Percentiles rank a stretch among this genome's conserved stretches.
Conservation (phyloP, 1,140 invertebrate genomes). For the Wasmannia auropunctata region DNA sequence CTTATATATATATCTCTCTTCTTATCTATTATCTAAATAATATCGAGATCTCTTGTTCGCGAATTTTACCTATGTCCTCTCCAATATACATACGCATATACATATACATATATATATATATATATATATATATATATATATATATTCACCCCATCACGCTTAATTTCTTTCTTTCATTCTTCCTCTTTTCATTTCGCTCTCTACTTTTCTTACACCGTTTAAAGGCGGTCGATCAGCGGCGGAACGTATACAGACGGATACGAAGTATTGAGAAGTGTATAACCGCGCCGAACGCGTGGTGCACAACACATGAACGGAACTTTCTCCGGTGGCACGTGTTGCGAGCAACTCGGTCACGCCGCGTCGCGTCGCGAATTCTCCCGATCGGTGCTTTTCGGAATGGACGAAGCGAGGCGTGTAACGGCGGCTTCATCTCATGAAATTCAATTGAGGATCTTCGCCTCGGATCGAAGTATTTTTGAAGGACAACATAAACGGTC, state of each 20-base stretch:
- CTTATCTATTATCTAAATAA: slow-evolving; percentile 16
- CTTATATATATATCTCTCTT: slow-evolving; percentile 14
- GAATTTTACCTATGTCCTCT: slow-evolving; percentile 2
- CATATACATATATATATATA: background rate
- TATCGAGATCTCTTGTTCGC: slow-evolving; percentile 6
- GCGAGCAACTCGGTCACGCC: slow-evolving; percentile 70
- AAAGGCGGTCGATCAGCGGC: slow-evolving; percentile 72
- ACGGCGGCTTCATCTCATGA: slow-evolving; percentile 78
- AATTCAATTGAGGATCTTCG: slow-evolving; percentile 76
- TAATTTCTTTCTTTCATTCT: slow-evolving; percentile 43
- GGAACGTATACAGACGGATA: slow-evolving; percentile 70
- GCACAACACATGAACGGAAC: slow-evolving; percentile 43
- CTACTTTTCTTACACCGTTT: slow-evolving; percentile 61
- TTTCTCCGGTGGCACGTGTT: slow-evolving; percentile 71
- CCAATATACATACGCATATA: no score
- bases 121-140: background rate
- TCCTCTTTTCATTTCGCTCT: slow-evolving; percentile 45
- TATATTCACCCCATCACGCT: slow-evolving; percentile 27
- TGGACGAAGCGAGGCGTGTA: slow-evolving; percentile 78
- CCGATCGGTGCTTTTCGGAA: slow-evolving; percentile 63
- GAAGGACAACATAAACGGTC: slow-evolving; percentile 56
- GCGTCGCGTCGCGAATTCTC: slow-evolving; percentile 55
- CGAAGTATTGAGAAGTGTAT: slow-evolving; percentile 45
- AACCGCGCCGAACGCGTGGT: slow-evolving; percentile 17
- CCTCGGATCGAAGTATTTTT: slow-evolving; percentile 71